Conservation (phyloP, 1,140 invertebrate species). For the Schlechtendalia chinensis region DNA sequence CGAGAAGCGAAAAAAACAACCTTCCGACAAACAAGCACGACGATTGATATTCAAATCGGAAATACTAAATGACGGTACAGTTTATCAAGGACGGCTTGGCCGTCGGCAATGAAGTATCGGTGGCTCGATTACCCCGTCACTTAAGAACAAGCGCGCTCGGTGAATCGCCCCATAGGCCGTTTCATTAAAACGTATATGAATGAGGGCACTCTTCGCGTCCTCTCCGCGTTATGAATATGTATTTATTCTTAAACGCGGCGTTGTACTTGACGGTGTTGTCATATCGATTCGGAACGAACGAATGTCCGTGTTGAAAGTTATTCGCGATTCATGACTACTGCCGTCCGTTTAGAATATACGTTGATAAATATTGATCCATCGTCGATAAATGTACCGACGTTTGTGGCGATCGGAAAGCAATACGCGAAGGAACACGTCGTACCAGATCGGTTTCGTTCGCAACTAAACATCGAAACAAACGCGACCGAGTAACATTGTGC, state of each 20-base stretch:
- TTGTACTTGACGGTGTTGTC: not conserved
- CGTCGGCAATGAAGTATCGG: constrained; percentile 35
- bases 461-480: too few relatives aligned
- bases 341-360: too few relatives aligned
- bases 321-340: too few relatives aligned
- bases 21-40: not conserved
- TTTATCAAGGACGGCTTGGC: constrained; percentile 29
- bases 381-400: too few relatives aligned
- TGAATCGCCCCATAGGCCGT: constrained; percentile 24
- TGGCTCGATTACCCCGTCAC: constrained; percentile 34
- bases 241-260: not conserved
- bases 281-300: too few relatives aligned
- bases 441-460: too few relatives aligned
- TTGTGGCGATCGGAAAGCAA: too few relatives aligned
- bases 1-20: not conserved
- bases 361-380: too few relatives aligned
- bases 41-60: constrained; percentile 19
- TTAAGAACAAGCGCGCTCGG: constrained; percentile 27
- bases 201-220: constrained; percentile 21
- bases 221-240: not conserved
- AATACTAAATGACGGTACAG: constrained; percentile 28
- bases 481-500: not conserved
- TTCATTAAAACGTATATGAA: constrained; percentile 39
- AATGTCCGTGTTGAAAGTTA: too few relatives aligned
- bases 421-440: too few relatives aligned